Base-by-base conservation (phyloP, 2,113 vertebrate genomes). In the Hepsetus odoe region DNA sequence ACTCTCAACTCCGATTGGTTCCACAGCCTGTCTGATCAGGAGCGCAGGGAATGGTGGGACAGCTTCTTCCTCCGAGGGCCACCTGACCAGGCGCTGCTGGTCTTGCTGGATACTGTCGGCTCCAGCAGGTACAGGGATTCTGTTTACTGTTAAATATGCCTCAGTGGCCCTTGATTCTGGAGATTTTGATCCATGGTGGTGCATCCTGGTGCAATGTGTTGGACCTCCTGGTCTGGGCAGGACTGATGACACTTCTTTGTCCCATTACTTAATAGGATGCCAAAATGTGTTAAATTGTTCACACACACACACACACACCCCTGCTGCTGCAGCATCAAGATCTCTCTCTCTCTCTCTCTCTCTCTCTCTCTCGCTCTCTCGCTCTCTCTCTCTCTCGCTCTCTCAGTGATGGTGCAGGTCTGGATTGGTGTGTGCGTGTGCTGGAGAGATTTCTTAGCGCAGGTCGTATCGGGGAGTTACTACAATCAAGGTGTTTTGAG, bases 51-150 rank as follows among this genome's bases (percentile, higher is more conserved):
- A 35, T 35, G 94, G 6, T 96, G 95, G 93, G 92, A 89, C 64
- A 84, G 87, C 40, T 92, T 95, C 66, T 96, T 98, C 82, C 85
- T 97, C 32, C 81, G 81, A n/a, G 95, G 94, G 5, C 96, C 95
- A 0, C 91, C 97, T 0, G 94, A 92, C 18, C 95, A 95, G 38
- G 89, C 91, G 6, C 82, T 98, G 74, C 76, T 95, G 82, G 91
- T 94, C 22, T 84, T 99, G 78, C 85, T 95, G 90, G 96, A 97
- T 14, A 46, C 28, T 38, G 30, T 74, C 64, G 64, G 26, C 40
- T 20, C 71, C 40, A 66, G 38, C 38, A 61, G 69, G 33, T 74
- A 42, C 9, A 42, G n/a, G n/a, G n/a, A n/a, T n/a, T n/a, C n/a
- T n/a, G n/a, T n/a, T n/a, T n/a, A n/a, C n/a, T n/a, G n/a, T n/a